Evolutionary conservation across 2,113 vertebrate species (phyloP), one percentile per base, ranked within the genome.

Genomic region (Syngnathus floridae): DNA sequence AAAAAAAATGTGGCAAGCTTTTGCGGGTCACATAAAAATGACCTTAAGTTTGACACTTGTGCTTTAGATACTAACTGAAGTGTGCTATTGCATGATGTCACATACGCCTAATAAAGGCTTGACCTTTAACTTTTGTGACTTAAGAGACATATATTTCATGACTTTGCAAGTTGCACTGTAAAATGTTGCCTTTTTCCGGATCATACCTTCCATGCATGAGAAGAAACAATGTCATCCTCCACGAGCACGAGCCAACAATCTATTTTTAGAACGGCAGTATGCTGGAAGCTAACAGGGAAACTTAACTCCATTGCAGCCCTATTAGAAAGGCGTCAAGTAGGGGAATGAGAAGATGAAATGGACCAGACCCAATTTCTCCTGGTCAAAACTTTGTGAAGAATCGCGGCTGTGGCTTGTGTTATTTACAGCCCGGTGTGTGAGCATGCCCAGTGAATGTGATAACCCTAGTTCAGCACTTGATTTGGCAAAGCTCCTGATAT

Each of bases 381-480:
- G 17, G 11, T 13, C 10, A 16, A 11, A 22, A 61, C 26, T 61
- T 49, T 31, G 41, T 69, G 17, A 16, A 16, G 55, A 8, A 51
- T 69, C 6, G 54, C 65, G 61, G 41, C 70, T 70, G 62, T 38
- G 64, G 35, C 63, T 77, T 49, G 43, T 63, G 64, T 64, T 36
- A 78, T 69, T 76, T 65, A 68, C 63, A 52, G 19, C 63, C 49
- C 56, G 0, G 10, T 86, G 64, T 71, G 64, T 71, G 74, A 77
- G 66, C 72, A 64, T 73, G 60, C 73, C 72, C 54, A 62, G 71
- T 59, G 70, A 83, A 78, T 86, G 80, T 84, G 64, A 76, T 68
- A 75, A 59, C 66, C 64, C 54, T 73, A 52, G 72, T 71, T 54
- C 67, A 71, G 79, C 86, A 82, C 82, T 86, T 85, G 86, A 83